These are phyloP conservation scores for Bombus turneri DNA, from an alignment of 1,140 invertebrate species.

Conservation along the genomic window DNA sequence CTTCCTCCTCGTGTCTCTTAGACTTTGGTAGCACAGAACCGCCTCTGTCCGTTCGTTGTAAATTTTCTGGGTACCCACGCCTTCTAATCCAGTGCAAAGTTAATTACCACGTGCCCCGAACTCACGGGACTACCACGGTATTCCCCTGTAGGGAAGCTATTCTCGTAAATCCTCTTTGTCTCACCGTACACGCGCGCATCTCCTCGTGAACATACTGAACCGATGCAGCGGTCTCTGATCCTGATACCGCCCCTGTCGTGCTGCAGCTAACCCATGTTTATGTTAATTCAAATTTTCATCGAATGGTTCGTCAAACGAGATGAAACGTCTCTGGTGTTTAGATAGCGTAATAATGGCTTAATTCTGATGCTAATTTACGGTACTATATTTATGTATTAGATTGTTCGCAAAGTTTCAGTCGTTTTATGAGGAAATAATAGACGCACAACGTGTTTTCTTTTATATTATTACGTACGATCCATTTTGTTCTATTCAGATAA, in stretches of 20 bases:
- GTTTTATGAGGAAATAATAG: no score
- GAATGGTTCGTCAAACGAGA: no score
- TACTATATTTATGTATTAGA: no score
- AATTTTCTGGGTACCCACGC: slow-evolving; percentile 54
- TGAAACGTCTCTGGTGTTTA: no score
- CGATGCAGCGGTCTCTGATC: not conserved
- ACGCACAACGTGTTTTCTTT: no score
- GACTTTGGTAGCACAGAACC: not conserved
- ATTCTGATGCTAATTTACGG: no score
- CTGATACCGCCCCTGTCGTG: not conserved
- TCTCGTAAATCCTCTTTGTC: not conserved
- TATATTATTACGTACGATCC: no score
- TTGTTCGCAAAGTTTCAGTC: no score
- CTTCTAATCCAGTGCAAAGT: slow-evolving; percentile 58
- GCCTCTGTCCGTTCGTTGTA: slow-evolving; percentile 12
- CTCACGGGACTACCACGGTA: not conserved
- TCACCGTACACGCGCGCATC: not conserved
- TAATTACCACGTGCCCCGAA: slow-evolving; percentile 51
- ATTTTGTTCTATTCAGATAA: no score
- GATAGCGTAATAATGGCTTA: no score
- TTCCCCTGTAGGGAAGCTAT: not conserved
- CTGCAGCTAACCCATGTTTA: not conserved
- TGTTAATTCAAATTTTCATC: not conserved
- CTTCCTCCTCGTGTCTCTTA: slow-evolving; percentile 34
- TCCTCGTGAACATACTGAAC: not conserved